phyloP scores from a whole-genome alignment of 2,888 invertebrate species.

The Dolichomitus sp. region DNA sequence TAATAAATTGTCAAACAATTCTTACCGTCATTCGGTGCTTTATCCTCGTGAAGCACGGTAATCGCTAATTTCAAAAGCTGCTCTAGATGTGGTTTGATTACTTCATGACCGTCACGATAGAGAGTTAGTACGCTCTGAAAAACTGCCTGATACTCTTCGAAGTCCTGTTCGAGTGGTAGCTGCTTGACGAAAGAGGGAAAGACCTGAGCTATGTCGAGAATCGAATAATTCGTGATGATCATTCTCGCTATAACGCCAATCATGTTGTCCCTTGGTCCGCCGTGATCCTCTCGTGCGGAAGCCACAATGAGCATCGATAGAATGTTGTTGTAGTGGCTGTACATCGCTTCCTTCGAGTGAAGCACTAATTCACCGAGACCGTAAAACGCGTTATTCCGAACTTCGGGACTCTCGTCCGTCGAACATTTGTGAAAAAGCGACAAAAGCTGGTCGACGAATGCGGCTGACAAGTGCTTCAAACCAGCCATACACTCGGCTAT shows the following conservation, averaged over 20 bases:
- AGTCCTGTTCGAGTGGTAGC: conserved; percentile 92
- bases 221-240: conserved; percentile 89
- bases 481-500: conserved; percentile 91
- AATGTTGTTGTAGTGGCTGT: conserved; percentile 89
- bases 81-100: conserved; percentile 87
- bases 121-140: conserved; percentile 90
- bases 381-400: conserved; percentile 92
- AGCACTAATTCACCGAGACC: conserved; percentile 92
- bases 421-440: conserved; percentile 89
- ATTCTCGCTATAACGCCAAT: conserved; percentile 92
- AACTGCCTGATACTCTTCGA: conserved; percentile 91
- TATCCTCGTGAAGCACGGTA: conserved; percentile 88
- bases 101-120: conserved; percentile 89
- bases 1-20: conserved; percentile 9
- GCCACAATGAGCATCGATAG: conserved; percentile 90
- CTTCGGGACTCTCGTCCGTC: conserved; percentile 90
- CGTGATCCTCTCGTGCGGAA: conserved; percentile 89
- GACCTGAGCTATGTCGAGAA: conserved; percentile 91
- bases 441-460: conserved; percentile 89
- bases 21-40: conserved; percentile 87
- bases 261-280: conserved; percentile 91
- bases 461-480: conserved; percentile 87
- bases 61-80: conserved; percentile 88
- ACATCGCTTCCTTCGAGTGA: conserved; percentile 89
- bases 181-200: conserved; percentile 91